A percentile compares a stretch with the other conserved stretches of the same genome.
These are phyloP conservation scores for Phoxinus phoxinus DNA, from an alignment of 2,113 vertebrate species.

Conservation along the genomic window DNA sequence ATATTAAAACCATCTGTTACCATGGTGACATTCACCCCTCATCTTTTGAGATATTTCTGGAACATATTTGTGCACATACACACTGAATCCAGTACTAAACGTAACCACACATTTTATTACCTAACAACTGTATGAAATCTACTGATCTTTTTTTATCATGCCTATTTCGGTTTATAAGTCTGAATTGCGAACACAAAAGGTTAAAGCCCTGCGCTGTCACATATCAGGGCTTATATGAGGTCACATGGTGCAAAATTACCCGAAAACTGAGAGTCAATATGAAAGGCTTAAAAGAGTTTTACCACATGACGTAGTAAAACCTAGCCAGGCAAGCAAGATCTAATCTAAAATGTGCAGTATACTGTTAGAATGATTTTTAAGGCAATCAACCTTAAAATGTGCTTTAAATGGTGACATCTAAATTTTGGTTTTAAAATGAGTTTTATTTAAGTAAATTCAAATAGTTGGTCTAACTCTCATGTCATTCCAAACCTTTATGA, in stretches of 20 bases:
- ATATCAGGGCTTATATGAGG: neutral
- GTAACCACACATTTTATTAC: neutral
- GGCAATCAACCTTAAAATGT: neutral
- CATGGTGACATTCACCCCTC: slow-evolving; percentile 57
- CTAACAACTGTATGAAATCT: neutral
- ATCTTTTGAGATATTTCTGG: slow-evolving; percentile 56
- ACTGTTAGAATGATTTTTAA: neutral
- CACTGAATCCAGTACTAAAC: slow-evolving; percentile 6
- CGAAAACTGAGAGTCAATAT: neutral
- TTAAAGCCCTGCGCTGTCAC: neutral
- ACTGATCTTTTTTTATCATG: neutral
- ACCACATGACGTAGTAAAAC: neutral
- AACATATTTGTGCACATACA: slow-evolving; percentile 48
- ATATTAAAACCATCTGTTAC: slow-evolving; percentile 61
- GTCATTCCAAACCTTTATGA: neutral
- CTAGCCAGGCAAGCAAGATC: neutral
- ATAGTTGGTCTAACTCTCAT: neutral
- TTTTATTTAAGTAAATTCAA: neutral
- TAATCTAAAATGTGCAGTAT: neutral
- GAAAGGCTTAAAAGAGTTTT: neutral
- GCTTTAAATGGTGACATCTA: neutral
- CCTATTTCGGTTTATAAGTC: neutral
- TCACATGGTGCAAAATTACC: neutral
- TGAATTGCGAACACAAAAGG: neutral
- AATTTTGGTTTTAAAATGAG: neutral